Percentiles rank a stretch among this genome's conserved stretches.
Conservation (phyloP, 53 echinoderm and acorn worm species). For the Stichopus horrens region DNA sequence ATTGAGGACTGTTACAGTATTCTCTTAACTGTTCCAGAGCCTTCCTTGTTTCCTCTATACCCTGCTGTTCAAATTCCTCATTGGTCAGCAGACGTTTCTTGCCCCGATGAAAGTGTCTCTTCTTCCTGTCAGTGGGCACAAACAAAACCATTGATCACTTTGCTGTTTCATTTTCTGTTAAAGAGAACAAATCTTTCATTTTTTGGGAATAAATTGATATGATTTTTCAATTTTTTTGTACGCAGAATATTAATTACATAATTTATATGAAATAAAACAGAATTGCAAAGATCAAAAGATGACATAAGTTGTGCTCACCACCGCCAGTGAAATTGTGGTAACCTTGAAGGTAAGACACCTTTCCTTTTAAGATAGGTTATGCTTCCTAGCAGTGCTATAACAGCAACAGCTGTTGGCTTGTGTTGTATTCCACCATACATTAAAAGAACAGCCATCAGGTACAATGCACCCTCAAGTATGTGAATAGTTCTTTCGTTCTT, state of each 20-base stretch:
- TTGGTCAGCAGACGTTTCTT: slow-evolving; percentile 62
- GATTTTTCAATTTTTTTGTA: too few species aligned
- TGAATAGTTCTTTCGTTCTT: slow-evolving; percentile 76
- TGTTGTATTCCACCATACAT: slow-evolving; percentile 77
- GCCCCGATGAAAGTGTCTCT: slow-evolving; percentile 20
- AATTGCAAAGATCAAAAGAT: background rate
- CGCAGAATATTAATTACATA: too few species aligned
- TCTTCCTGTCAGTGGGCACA: background rate
- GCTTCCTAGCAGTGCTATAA: slow-evolving; percentile 58
- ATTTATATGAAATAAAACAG: background rate
- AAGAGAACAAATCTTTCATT: background rate
- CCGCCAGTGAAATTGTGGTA: background rate
- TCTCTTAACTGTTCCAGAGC: slow-evolving; percentile 74
- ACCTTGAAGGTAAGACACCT: background rate
- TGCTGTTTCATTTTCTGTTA: background rate
- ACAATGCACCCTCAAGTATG: slow-evolving; percentile 70
- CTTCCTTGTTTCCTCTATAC: slow-evolving; percentile 64
- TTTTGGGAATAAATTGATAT: background rate
- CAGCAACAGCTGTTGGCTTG: slow-evolving; percentile 61
- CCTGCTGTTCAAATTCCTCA: slow-evolving; percentile 88
- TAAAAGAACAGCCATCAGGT: slow-evolving; percentile 63
- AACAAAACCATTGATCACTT: background rate
- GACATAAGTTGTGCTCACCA: slow-evolving; percentile 5
- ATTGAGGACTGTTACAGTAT: slow-evolving; percentile 83
- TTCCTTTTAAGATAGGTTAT: slow-evolving; percentile 1